These are phyloP conservation scores for Dynastes hyllus DNA, from an alignment of 2,888 invertebrate genomes.

Conservation along the genomic window DNA sequence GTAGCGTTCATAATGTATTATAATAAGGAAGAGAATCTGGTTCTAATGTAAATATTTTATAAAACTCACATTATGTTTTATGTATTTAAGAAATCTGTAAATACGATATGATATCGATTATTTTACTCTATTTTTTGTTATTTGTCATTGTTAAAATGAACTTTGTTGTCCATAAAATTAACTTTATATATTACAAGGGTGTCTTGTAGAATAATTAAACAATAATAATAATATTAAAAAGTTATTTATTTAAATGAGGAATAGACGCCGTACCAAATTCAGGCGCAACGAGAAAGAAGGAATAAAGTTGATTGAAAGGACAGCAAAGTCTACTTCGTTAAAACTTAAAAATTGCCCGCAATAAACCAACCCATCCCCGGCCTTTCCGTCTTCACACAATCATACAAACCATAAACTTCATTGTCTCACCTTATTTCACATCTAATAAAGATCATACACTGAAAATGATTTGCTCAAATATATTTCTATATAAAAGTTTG, in stretches of 20 bases:
- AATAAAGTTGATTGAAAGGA: slow-evolving; percentile 51
- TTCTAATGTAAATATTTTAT: slow-evolving; percentile 42
- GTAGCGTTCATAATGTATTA: slow-evolving; percentile 3
- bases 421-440: slow-evolving; percentile 64
- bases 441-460: slow-evolving; percentile 63
- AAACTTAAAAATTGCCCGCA: slow-evolving; percentile 67
- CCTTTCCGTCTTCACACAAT: slow-evolving; percentile 58
- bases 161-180: slow-evolving; percentile 9
- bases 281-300: neutral
- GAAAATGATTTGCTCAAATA: slow-evolving; percentile 67
- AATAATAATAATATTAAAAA: neutral
- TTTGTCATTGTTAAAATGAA: slow-evolving; percentile 35
- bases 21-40: slow-evolving; percentile 10
- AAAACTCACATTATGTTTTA: slow-evolving; percentile 39
- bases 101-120: slow-evolving; percentile 33
- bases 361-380: slow-evolving; percentile 61
- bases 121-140: slow-evolving; percentile 17
- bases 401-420: slow-evolving; percentile 58
- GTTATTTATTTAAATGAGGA: neutral
- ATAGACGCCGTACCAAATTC: neutral
- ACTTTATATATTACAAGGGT: neutral
- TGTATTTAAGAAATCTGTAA: slow-evolving; percentile 32
- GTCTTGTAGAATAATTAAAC: too few relatives aligned
- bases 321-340: slow-evolving; percentile 67
- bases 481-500: slow-evolving; percentile 65